Evolutionary conservation across 1,140 invertebrate genomes (phyloP), one percentile per base, ranked within the genome.

Genomic region (Drosophila pandora): DNA sequence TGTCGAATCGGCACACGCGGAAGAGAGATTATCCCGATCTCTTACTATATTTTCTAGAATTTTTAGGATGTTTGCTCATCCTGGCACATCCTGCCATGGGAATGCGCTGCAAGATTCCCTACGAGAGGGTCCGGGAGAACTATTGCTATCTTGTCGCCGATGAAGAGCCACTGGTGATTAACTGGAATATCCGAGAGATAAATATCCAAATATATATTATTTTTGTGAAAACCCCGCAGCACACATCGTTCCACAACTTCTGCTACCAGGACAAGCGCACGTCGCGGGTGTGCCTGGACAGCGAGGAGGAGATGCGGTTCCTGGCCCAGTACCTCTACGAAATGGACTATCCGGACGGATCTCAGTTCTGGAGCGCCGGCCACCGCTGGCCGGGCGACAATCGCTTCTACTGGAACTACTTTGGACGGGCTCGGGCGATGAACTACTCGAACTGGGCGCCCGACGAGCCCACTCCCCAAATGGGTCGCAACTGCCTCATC

Each of bases 361-460:
- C 79, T 4, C 57, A 79, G 8, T 87, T 87, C 63, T 87, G 83
- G 83, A 83, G 83, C 32, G 83, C 83, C 1, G 83, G 83, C 0
- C 76, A 87, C 41, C 83, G 83, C 1, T 87, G 83, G 83, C 75
- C 83, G 0, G 60, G 60, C 0, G 83, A 87, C 7, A n/a, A 73
- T 37, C 79, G 49, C 6, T 87, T 87, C 63, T 88, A 87, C 47
- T 87, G 83, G 83, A 88, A 87, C 17, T 88, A 87, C 52, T 87
- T 88, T 50, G 82, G 82, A 0, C 72, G 60, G 8, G 83, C 83
- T 2, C 56, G 84, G 1, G 41, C 49, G 1, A 28, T 87, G 12
- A 83, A 72, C 48, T 87, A 88, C 41, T 58, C 83, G 6, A 88
- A 87, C 13, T 87, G 83, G 83, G 49, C 67, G 21, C n/a, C 2